Evolutionary conservation across 2,797 vertebrate genomes (phyloP), one percentile per base, ranked within the genome.

Genomic region (Melanogrammus aeglefinus): DNA sequence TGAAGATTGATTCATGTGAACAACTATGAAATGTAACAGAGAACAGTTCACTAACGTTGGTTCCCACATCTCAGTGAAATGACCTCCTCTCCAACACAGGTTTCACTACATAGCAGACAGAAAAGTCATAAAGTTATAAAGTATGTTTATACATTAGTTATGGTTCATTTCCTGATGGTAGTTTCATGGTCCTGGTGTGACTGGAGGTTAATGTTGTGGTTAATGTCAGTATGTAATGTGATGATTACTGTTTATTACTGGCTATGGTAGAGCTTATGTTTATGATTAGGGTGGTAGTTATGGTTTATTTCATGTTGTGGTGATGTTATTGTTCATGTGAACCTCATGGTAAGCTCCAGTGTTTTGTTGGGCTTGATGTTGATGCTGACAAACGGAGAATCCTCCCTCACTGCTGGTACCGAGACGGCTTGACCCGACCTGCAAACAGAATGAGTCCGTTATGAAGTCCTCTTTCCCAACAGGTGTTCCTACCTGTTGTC

Each of bases 11-110:
- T 71, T 10, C 29, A 9, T 63, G n/a, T 63, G 24, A 71, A 31
- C 31, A 71, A 27, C 70, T 12, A 69, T 69, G 29, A 18, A 18
- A 72, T 33, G 70, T 18, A 72, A 12, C 14, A 35, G 8, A 69
- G 2, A 41, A 41, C 21, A 14, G 12, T 72, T 35, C 27, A 90
- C 94, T 96, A 91, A 99, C 97, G 38, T 79, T 95, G 92, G 80
- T 90, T 90, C 81, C 95, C 92, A 83, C 97, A 99, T 16, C 84
- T 90, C 76, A 98, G 89, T 12, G 90, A 89, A 74, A 96, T 82
- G 73, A 96, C 88, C 33, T 83, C 78, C 44, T 93, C 86, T 72
- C 92, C 87, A 35, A 70, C 74, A 88, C 97, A 99, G 12, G 66
- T 84, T 71, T 94, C 86, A 87, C 97, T 99, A 27, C 24, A 27